These are phyloP conservation scores for Aphaenogaster ashmeadi DNA, from an alignment of 1,140 invertebrate species.

Conservation along the genomic window DNA sequence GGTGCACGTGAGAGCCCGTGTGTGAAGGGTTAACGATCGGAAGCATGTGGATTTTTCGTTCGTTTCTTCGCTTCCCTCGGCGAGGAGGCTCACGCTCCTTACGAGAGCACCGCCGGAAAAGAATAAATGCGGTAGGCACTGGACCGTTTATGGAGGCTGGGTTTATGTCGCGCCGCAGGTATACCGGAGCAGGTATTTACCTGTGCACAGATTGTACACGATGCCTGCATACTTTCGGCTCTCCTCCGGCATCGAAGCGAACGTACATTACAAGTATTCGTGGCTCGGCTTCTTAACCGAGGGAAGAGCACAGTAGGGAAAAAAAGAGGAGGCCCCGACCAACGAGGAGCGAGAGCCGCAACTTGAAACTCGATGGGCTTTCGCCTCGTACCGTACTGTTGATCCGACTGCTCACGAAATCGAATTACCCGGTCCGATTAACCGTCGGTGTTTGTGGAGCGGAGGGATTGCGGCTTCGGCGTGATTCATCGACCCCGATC, in stretches of 20 bases:
- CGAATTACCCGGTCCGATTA: constrained; percentile 61
- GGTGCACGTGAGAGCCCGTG: constrained; percentile 46
- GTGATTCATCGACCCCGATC: constrained; percentile 43
- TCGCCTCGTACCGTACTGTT: constrained; percentile 30
- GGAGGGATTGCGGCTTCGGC: constrained; percentile 17
- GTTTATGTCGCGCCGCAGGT: constrained; percentile 70
- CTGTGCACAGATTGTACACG: constrained; percentile 71
- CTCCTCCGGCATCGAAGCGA: constrained; percentile 41
- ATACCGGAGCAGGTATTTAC: constrained; percentile 73
- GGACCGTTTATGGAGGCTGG: constrained; percentile 67
- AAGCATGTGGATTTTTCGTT: constrained; percentile 36
- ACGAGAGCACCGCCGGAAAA: constrained; percentile 7
- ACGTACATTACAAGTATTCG: constrained; percentile 63
- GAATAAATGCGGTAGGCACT: constrained; percentile 63
- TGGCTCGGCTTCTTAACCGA: constrained; percentile 61
- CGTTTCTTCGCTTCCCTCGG: not conserved
- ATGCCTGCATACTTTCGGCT: constrained; percentile 74
- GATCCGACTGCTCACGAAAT: constrained; percentile 61
- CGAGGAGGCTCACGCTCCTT: not conserved
- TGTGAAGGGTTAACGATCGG: constrained; percentile 57
- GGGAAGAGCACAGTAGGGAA: constrained; percentile 31
- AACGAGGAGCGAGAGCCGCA: not conserved
- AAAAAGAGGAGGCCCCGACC: constrained; percentile 3
- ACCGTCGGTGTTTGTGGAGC: constrained; percentile 33
- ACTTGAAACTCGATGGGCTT: constrained; percentile 50